These are phyloP conservation scores for Beris chalybata DNA, from an alignment of 2,888 invertebrate species.

Conservation along the genomic window DNA sequence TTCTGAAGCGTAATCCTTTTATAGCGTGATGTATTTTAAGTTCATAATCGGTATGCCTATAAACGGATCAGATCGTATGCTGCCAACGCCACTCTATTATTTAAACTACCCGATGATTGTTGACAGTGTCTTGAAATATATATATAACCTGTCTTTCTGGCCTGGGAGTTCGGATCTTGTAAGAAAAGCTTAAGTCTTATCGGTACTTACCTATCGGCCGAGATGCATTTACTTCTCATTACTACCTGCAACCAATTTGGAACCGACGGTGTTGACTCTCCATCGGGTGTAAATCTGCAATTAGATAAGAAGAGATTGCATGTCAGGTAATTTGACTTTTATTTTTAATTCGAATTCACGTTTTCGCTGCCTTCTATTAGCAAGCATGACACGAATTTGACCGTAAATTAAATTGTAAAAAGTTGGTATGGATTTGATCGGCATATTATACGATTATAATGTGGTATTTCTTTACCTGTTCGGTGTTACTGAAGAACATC, in stretches of 20 bases:
- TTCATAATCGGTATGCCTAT: too few relatives aligned
- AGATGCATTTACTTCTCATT: slow-evolving; percentile 53
- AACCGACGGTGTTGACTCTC: slow-evolving; percentile 47
- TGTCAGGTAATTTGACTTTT: slow-evolving; percentile 23
- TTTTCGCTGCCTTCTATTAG: not conserved
- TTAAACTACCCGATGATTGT: too few relatives aligned
- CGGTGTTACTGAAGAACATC: too few relatives aligned
- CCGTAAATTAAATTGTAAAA: slow-evolving; percentile 34
- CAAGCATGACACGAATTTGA: not conserved
- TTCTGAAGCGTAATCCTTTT: too few relatives aligned
- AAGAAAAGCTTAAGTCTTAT: not conserved
- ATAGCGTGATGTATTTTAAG: too few relatives aligned
- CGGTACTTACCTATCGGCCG: slow-evolving; percentile 37
- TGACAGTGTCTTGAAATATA: too few relatives aligned
- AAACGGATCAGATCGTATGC: too few relatives aligned
- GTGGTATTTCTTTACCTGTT: too few relatives aligned
- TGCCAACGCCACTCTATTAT: too few relatives aligned
- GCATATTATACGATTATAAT: too few relatives aligned
- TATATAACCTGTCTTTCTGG: too few relatives aligned
- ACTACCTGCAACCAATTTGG: slow-evolving; percentile 57
- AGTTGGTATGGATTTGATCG: not conserved
- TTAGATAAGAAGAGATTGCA: slow-evolving; percentile 33
- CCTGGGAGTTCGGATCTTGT: too few relatives aligned
- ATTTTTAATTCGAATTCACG: slow-evolving; percentile 22
- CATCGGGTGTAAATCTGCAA: slow-evolving; percentile 53